Conservation (phyloP, 2,888 invertebrate species). For the Beris morrisii region DNA sequence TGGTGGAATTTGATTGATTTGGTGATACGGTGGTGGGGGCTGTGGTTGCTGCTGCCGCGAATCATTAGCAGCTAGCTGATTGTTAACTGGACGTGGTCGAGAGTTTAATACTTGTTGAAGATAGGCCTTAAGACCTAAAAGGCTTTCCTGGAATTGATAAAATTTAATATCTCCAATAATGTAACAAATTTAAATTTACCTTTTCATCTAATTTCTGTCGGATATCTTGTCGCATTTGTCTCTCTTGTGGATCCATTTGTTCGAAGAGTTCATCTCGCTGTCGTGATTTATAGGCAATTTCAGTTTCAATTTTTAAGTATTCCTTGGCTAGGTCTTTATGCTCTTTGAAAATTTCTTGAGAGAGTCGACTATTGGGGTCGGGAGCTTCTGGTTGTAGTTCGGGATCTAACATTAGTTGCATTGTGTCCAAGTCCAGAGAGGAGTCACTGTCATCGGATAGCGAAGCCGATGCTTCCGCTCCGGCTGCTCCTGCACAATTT, state of each 20-base stretch:
- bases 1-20: conserved; percentile 4
- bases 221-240: conserved; percentile 50
- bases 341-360: conserved; percentile 83
- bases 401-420: conserved; percentile 78
- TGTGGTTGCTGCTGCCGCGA: conserved; percentile 9
- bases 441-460: conserved; percentile 50
- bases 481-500: conserved; percentile 41
- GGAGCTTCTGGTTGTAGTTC: conserved; percentile 84
- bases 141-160: conserved; percentile 17
- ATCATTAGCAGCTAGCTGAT: background rate
- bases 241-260: conserved; percentile 50
- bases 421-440: conserved; percentile 65
- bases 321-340: conserved; percentile 87
- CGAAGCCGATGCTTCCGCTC: conserved; percentile 41
- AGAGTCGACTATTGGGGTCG: conserved; percentile 73
- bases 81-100: background rate
- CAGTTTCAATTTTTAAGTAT: conserved; percentile 85
- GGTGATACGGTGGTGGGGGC: background rate
- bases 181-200: conserved; percentile 41
- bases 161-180: background rate
- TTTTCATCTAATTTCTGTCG: conserved; percentile 53
- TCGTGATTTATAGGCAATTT: conserved; percentile 77
- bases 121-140: conserved; percentile 18
- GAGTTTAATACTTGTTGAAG: conserved; percentile 17
- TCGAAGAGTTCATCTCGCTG: conserved; percentile 74